Base-by-base conservation (phyloP, 2,888 invertebrate species). In the Sphinx pinastri region DNA sequence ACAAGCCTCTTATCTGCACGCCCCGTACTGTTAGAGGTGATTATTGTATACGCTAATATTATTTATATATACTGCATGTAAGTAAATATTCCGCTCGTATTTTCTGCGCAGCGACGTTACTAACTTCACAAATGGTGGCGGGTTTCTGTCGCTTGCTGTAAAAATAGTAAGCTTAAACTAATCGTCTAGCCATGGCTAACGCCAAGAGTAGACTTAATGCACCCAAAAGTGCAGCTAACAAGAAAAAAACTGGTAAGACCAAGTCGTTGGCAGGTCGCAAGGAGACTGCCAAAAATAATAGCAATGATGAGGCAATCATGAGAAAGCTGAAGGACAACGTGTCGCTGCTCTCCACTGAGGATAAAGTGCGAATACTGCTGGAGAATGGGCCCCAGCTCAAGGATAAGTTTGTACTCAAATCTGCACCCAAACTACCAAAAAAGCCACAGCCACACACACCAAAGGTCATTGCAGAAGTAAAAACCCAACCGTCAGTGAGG, bases 1-100 rank as follows among this genome's bases (percentile, higher is more conserved):
- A 91, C 90, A 91, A 89, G 85, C 86, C 79, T 88, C 88, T 90
- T 89, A 90, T 90, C 88, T 85, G 79, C 86, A 82, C 85, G 85
- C 85, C 85, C 85, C 63, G 49, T 81, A 85, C 87, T 87, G 85
- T 83, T 86, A 87, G 87, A 90, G 90, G 90, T 88, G 91, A 92
- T 92, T 92, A 93, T 88, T 86, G 88, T 75, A 86, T 86, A 86
- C 84, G 84, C 86, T 90, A 89, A 91, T 87, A 86, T 83, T 81
- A 84, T 84, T 84, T 82, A 84, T 80, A 83, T 85, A 83, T 85
- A 87, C 83, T 88, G 89, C 91, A 92, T 87, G 92, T 92, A 91
- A 90, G 92, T 92, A 91, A 83, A 78, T 77, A 76, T 75, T 79
- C 83, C 78, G 77, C 81, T 82, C 78, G 84, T 80, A 81, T 81